A percentile compares a stretch with the other conserved stretches of the same genome.
Conservation (phyloP, 2,113 vertebrate species). For the Eulacestoma nigropectus region DNA sequence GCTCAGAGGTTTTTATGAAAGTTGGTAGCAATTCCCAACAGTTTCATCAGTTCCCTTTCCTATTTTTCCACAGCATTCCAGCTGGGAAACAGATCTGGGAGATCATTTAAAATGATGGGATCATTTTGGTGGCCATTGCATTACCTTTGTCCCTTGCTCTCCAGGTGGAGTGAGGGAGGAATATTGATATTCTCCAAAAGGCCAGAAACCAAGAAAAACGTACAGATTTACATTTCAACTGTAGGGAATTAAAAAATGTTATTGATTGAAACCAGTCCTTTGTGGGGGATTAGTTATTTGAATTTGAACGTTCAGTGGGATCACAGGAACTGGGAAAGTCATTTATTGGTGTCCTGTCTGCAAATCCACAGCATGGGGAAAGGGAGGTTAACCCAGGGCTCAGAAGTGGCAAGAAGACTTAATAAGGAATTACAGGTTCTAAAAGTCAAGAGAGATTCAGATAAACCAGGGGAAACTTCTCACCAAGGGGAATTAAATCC, state of each 20-base stretch:
- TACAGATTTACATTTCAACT: not conserved
- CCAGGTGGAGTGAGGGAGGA: not conserved
- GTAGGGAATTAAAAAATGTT: not conserved
- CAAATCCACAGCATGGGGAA: not conserved
- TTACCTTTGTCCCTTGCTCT: not conserved
- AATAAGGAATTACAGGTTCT: not conserved
- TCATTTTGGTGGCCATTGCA: not conserved
- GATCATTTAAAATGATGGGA: not conserved
- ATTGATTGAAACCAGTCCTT: not conserved
- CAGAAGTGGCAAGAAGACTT: not conserved
- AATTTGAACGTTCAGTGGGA: not conserved
- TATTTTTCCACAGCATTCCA: not conserved
- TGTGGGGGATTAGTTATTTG: not conserved
- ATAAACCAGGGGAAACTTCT: not conserved
- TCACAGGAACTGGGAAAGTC: not conserved
- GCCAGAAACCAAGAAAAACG: not conserved
- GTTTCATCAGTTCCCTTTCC: not conserved
- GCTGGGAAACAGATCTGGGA: not conserved
- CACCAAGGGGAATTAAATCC: not conserved
- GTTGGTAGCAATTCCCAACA: not conserved
- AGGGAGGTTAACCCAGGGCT: not conserved
- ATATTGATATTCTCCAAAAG: not conserved
- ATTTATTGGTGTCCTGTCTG: not conserved
- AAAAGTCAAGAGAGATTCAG: not conserved
- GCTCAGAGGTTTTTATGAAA: not conserved